Conservation (phyloP, 2,113 vertebrate genomes). For the Anhinga rufa region DNA sequence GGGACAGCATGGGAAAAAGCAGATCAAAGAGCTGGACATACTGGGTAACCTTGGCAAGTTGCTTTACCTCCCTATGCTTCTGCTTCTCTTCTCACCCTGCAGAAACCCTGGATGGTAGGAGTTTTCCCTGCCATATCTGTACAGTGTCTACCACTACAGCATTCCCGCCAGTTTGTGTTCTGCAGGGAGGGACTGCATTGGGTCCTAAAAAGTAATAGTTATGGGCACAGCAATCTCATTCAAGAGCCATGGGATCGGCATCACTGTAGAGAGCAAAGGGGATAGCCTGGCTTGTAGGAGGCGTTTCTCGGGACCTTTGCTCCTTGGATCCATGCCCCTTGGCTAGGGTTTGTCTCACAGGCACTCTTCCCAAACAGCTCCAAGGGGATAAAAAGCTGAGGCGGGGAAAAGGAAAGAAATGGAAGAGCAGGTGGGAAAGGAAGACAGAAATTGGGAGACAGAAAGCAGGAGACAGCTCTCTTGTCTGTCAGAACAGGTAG, state of each 20-base stretch:
- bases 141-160: background rate
- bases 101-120: background rate
- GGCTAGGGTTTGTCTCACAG: background rate
- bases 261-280: background rate
- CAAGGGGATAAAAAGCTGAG: background rate
- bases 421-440: background rate
- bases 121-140: background rate
- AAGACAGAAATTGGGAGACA: background rate
- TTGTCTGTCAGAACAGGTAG: background rate
- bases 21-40: background rate
- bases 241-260: background rate
- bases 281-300: background rate
- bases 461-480: background rate
- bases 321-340: background rate
- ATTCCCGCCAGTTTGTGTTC: background rate
- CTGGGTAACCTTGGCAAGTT: background rate
- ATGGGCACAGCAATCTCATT: background rate
- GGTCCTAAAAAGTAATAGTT: background rate
- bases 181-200: background rate
- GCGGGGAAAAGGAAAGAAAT: background rate
- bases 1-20: background rate
- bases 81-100: accelerated
- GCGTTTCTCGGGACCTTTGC: background rate
- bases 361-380: background rate
- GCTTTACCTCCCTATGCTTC: background rate